Evolutionary conservation across 2,888 invertebrate genomes (phyloP).

Genomic region (Apamea epomidion): DNA sequence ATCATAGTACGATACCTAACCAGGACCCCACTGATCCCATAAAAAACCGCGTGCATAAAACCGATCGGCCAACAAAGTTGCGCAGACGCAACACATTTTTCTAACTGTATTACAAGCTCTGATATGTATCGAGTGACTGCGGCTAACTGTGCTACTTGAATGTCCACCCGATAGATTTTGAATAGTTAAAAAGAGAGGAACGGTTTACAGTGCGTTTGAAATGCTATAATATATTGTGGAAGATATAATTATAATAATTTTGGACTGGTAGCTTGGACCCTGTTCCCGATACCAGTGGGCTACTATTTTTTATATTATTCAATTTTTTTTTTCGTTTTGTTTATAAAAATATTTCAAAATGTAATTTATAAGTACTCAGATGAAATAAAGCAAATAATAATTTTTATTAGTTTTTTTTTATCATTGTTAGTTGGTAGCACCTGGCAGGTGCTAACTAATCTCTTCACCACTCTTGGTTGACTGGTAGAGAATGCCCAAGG

Average conservation of each 20-base stretch:
- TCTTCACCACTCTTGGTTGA: no score
- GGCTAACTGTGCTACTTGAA: slow-evolving; percentile 57
- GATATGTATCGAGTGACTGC: slow-evolving; percentile 60
- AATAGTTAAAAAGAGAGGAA: slow-evolving; percentile 59
- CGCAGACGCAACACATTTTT: slow-evolving; percentile 61
- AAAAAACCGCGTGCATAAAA: slow-evolving; percentile 16
- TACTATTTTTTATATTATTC: no score
- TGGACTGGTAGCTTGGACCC: no score
- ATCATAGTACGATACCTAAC: not conserved
- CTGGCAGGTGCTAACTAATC: no score
- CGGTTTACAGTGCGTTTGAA: slow-evolving; percentile 6
- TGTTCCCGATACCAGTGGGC: no score
- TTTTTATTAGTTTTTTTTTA: no score
- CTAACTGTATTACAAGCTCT: slow-evolving; percentile 64
- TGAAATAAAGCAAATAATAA: no score
- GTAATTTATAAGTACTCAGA: no score
- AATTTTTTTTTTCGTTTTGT: no score
- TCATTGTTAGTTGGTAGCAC: no score
- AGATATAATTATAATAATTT: not conserved
- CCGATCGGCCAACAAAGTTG: slow-evolving; percentile 20
- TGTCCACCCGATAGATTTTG: slow-evolving; percentile 60
- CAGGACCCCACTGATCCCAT: not conserved
- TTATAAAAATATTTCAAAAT: no score
- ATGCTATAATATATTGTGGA: slow-evolving; percentile 22
- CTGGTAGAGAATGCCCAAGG: no score